A percentile compares a stretch with the other conserved stretches of the same genome.
These are phyloP conservation scores for Petrophora chlorosata DNA, from an alignment of 2,888 invertebrate species.

Conservation along the genomic window DNA sequence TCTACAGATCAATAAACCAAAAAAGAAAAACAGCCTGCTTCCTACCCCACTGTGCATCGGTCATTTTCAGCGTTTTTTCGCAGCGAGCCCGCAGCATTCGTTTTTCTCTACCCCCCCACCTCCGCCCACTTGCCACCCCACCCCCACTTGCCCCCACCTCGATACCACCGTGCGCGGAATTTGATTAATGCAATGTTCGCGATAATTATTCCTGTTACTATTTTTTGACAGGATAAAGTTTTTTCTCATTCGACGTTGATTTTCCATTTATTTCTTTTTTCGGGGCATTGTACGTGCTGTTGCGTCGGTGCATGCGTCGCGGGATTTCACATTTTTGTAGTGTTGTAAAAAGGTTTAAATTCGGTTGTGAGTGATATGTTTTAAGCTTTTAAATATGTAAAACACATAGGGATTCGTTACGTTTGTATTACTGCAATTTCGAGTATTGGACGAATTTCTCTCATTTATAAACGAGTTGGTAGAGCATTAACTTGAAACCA, in stretches of 20 bases:
- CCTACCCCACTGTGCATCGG: constrained; percentile 41
- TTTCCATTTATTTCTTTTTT: constrained; percentile 44
- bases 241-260: constrained; percentile 59
- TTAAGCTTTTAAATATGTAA: constrained; percentile 18
- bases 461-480: neutral
- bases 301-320: constrained; percentile 23
- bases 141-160: constrained; percentile 42
- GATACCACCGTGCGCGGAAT: constrained; percentile 81
- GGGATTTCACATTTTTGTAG: constrained; percentile 11
- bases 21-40: constrained; percentile 40
- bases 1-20: constrained; percentile 42
- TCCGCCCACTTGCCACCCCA: constrained; percentile 33
- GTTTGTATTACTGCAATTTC: constrained; percentile 10
- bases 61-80: constrained; percentile 77
- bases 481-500: too few species aligned
- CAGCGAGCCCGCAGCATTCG: constrained; percentile 76
- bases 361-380: neutral
- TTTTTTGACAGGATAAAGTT: constrained; percentile 79
- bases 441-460: neutral
- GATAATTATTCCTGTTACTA: constrained; percentile 83
- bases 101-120: constrained; percentile 61
- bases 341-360: constrained; percentile 11
- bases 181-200: constrained; percentile 84
- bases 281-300: constrained; percentile 33
- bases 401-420: constrained; percentile 16